These are phyloP conservation scores for Taphrorychus bicolor DNA, from an alignment of 2,888 invertebrate species.

Conservation along the genomic window DNA sequence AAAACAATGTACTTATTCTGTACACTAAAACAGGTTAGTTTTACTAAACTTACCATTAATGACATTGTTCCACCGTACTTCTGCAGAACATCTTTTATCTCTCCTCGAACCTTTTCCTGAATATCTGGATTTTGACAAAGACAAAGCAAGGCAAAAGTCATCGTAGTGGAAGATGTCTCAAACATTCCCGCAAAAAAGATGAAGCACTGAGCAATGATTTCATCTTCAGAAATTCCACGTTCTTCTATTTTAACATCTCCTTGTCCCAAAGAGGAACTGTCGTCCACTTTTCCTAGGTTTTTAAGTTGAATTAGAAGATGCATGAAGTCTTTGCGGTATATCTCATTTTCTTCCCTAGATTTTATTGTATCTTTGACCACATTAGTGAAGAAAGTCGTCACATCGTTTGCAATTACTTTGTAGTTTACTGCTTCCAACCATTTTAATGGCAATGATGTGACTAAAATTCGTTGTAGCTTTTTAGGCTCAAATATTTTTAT, in stretches of 20 bases:
- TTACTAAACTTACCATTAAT: slow-evolving; percentile 42
- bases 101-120: slow-evolving; percentile 25
- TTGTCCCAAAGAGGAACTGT: too few relatives aligned
- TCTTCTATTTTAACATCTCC: too few relatives aligned
- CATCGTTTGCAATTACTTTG: not conserved
- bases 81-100: slow-evolving; percentile 39
- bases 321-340: too few relatives aligned
- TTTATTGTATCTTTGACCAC: too few relatives aligned
- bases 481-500: too few relatives aligned
- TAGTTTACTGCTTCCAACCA: too few relatives aligned
- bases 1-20: too few relatives aligned
- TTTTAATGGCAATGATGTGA: too few relatives aligned
- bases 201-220: slow-evolving; percentile 45
- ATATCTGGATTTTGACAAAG: slow-evolving; percentile 43
- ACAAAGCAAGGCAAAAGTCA: slow-evolving; percentile 46
- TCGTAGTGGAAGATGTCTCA: slow-evolving; percentile 47
- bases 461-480: too few relatives aligned
- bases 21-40: not conserved
- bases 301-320: too few relatives aligned
- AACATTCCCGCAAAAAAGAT: slow-evolving; percentile 46
- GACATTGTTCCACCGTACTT: slow-evolving; percentile 33
- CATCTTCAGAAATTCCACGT: slow-evolving; percentile 52
- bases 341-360: too few relatives aligned
- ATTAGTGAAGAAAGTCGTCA: slow-evolving; percentile 12
- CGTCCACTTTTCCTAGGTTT: too few relatives aligned